These are phyloP conservation scores for Lanistes nyassanus DNA, from an alignment of 1,140 invertebrate species.

Conservation along the genomic window DNA sequence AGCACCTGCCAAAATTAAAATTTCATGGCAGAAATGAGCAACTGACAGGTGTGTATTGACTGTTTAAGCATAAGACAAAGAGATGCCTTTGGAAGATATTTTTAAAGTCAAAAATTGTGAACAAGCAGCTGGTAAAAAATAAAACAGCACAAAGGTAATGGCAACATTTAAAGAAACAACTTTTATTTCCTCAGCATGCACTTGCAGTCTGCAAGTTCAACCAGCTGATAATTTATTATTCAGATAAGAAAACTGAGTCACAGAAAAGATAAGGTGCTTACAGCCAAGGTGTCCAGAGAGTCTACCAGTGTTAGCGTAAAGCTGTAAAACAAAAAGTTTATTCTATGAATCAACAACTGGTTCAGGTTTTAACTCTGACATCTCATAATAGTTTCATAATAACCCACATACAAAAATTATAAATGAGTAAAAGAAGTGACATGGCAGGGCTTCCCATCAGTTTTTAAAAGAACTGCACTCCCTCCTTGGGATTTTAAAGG, in stretches of 20 bases:
- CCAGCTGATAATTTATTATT: not conserved
- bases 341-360: slow-evolving; percentile 26
- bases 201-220: no score
- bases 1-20: slow-evolving; percentile 72
- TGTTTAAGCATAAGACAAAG: not conserved
- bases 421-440: no score
- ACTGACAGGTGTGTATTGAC: not conserved
- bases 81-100: not conserved
- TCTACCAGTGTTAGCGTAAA: slow-evolving; percentile 97
- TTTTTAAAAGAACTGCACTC: no score
- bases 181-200: not conserved
- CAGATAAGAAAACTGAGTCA: not conserved
- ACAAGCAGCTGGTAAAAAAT: not conserved
- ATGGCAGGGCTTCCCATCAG: no score
- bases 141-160: not conserved
- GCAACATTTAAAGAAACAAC: not conserved
- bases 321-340: slow-evolving; percentile 73
- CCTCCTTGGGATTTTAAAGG: no score
- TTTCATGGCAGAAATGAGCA: not conserved
- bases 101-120: not conserved
- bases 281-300: slow-evolving; percentile 90
- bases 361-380: no score
- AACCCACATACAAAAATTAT: no score
- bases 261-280: slow-evolving; percentile 64
- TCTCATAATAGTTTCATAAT: no score